Percentiles rank a stretch among this genome's conserved stretches.
Conservation (phyloP, 2,113 vertebrate species). For the Amblyornis subalaris region DNA sequence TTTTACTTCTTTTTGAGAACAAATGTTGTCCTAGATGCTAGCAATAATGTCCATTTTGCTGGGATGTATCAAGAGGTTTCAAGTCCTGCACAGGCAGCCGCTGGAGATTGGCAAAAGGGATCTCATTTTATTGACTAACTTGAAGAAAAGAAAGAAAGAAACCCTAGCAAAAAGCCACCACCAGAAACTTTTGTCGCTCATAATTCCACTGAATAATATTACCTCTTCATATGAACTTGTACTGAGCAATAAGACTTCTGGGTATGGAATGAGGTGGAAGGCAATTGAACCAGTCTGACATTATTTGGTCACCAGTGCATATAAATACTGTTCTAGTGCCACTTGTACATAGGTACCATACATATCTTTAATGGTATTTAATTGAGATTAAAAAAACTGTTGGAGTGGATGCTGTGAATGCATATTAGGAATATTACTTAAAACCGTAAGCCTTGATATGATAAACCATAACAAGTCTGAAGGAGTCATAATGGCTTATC, state of each 20-base stretch:
- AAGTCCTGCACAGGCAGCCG: neutral
- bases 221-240: neutral
- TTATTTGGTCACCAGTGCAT: neutral
- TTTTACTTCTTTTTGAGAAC: neutral
- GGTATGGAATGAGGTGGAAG: neutral
- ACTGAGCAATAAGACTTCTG: neutral
- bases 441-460: constrained; percentile 32
- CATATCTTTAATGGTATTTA: constrained; percentile 45
- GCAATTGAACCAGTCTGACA: neutral
- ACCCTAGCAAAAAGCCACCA: fast-evolving
- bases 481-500: constrained; percentile 57
- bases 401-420: constrained; percentile 34
- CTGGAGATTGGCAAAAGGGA: neutral
- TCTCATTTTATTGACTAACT: neutral
- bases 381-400: constrained; percentile 45
- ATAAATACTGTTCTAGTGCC: neutral
- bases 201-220: neutral
- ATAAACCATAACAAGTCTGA: constrained; percentile 59
- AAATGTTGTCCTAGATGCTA: neutral
- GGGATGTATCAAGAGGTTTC: neutral
- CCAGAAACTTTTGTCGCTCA: neutral
- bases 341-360: neutral
- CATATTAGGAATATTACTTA: constrained; percentile 58
- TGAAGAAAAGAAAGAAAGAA: neutral
- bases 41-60: neutral